phyloP scores from a whole-genome alignment of 1,140 invertebrate genomes.

The Drosophila kikkawai region DNA sequence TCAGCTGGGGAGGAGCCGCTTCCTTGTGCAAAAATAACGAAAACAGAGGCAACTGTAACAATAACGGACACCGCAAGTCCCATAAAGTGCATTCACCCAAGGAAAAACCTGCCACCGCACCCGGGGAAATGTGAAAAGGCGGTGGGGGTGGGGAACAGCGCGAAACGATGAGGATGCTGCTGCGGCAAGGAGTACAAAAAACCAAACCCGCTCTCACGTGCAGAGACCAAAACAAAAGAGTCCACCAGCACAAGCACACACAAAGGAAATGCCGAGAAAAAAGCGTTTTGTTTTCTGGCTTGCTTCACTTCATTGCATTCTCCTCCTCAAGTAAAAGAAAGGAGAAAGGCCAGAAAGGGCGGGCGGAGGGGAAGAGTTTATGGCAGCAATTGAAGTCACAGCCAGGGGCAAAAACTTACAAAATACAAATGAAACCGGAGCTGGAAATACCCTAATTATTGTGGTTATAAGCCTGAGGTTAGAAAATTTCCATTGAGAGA shows the following conservation, averaged over 20 bases:
- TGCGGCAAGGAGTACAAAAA: constrained; percentile 8
- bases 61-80: constrained; percentile 55
- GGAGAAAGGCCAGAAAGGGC: constrained; percentile 5
- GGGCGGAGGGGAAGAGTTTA: constrained; percentile 4
- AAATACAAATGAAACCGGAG: constrained; percentile 5
- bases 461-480: not conserved
- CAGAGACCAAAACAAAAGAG: constrained; percentile 65
- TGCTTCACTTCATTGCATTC: constrained; percentile 74
- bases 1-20: constrained; percentile 21
- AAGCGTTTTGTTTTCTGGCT: constrained; percentile 64
- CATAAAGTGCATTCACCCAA: constrained; percentile 74
- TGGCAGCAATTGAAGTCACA: constrained; percentile 24
- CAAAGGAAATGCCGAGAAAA: constrained; percentile 30
- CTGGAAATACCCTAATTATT: constrained; percentile 13
- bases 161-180: not conserved
- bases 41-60: constrained; percentile 44
- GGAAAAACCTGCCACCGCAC: constrained; percentile 38
- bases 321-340: constrained; percentile 26
- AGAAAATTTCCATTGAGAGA: too few relatives aligned
- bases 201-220: constrained; percentile 62
- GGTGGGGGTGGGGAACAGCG: not conserved
- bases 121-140: constrained; percentile 23
- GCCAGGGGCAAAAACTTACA: constrained; percentile 17
- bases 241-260: constrained; percentile 16
- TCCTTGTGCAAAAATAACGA: constrained; percentile 35